Conservation (phyloP, 2,888 invertebrate species). For the Rhaphigaster nebulosa region DNA sequence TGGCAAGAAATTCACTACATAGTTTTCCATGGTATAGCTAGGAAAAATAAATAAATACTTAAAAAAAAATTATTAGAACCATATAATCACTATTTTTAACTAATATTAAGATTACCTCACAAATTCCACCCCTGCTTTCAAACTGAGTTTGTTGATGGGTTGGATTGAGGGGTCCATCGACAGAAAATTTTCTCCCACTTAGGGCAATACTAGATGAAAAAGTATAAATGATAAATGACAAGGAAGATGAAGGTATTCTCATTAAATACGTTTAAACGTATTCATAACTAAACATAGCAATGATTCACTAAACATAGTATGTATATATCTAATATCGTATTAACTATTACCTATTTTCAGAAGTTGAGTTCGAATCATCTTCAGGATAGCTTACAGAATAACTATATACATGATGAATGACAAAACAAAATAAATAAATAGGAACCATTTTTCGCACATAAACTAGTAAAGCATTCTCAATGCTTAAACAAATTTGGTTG, state of each 20-base stretch:
- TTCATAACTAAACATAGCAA: not conserved
- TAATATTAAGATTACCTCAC: constrained; percentile 58
- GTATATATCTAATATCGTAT: not conserved
- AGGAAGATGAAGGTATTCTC: not conserved
- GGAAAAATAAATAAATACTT: constrained; percentile 69
- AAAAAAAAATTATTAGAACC: not conserved
- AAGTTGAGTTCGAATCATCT: constrained; percentile 26
- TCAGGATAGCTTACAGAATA: constrained; percentile 46
- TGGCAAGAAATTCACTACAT: constrained; percentile 83
- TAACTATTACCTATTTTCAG: constrained; percentile 25
- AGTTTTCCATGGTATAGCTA: constrained; percentile 86
- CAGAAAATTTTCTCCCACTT: constrained; percentile 57
- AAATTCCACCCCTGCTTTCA: constrained; percentile 59
- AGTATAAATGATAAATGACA: not conserved
- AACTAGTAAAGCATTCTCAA: constrained; percentile 1
- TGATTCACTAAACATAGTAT: not conserved
- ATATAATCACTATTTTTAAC: not conserved
- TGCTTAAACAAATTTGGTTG: not conserved
- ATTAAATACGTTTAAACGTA: not conserved
- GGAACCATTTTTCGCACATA: constrained; percentile 2
- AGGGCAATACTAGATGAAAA: constrained; percentile 57
- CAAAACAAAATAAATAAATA: constrained; percentile 47
- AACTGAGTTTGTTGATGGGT: constrained; percentile 52
- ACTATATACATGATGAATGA: constrained; percentile 47
- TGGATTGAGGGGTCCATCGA: constrained; percentile 60